Evolutionary conservation across 1,140 invertebrate species (phyloP), one percentile per base, ranked within the genome.

Genomic region (Drosophila subobscura): DNA sequence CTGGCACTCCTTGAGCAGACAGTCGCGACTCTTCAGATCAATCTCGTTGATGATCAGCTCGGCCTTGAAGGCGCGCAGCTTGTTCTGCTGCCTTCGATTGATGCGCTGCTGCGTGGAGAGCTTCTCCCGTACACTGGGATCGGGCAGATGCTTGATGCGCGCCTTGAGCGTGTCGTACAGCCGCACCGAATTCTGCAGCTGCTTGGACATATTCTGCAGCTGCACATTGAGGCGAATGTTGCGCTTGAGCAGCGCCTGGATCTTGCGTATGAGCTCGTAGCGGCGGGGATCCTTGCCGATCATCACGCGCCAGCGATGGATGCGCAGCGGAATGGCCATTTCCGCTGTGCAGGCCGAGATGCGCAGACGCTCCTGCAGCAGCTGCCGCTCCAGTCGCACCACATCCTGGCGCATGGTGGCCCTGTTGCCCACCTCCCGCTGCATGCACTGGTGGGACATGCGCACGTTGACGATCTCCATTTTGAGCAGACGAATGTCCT

Each of bases 271-370:
- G 46, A 95, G 91, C 55, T 95, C 94, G 44, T 93, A 94, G 4
- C 93, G 93, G 27, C 92, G 92, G 1, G 96, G 96, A 92, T 97
- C 96, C 10, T 93, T 94, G 22, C 94, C 95, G 92, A 94, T 91
- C 3, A 96, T 92, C 86, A 96, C 93, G 46, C 95, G 92, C 95
- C 95, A 96, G 51, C 95, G 92, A 88, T 97, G 96, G 72, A 97
- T 94, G 92, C 97, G 97, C 64, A 96, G 93, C 0, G 96, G 96
- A 60, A 95, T 96, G 81, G 96, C 94, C 46, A 96, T 91, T 71
- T 96, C 95, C 66, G 96, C 95, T 83, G 96, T 95, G 4, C 96
- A 90, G 8, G 95, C 95, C 22, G 94, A 93, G 45, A 94, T 94
- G 40, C 95, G 93, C 1, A 95, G 92, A 41, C 94, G 92, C 86